These are phyloP conservation scores for Penaeus vannamei DNA, from an alignment of 1,140 invertebrate species.

Conservation along the genomic window DNA sequence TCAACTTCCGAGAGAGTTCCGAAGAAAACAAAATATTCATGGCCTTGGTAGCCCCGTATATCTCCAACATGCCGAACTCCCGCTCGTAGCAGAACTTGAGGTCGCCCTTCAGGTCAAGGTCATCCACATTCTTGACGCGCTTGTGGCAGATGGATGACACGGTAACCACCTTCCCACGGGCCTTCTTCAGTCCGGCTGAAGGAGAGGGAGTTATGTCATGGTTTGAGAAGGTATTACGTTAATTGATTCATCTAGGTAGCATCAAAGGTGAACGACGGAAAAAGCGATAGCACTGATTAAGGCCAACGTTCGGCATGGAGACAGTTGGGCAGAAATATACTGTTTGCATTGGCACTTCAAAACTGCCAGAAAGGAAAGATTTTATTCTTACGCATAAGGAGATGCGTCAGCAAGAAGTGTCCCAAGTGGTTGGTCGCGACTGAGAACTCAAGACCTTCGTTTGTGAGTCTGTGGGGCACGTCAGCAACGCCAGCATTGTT, in stretches of 20 bases:
- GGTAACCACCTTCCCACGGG: neutral
- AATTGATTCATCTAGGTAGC: too few species aligned
- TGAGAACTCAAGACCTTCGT: neutral
- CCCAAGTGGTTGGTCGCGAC: constrained; percentile 13
- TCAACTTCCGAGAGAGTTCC: constrained; percentile 9
- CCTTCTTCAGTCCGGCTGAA: neutral
- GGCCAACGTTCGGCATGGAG: too few species aligned
- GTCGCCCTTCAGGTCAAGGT: neutral
- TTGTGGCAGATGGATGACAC: neutral
- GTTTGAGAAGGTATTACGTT: too few species aligned
- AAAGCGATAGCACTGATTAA: too few species aligned
- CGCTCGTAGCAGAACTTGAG: constrained; percentile 9
- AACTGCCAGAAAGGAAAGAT: neutral
- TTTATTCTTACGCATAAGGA: neutral
- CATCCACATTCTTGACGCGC: neutral
- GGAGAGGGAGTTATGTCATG: too few species aligned
- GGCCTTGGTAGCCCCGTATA: constrained; percentile 25
- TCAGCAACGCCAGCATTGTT: constrained; percentile 29
- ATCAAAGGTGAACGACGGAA: too few species aligned
- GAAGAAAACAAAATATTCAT: constrained; percentile 7
- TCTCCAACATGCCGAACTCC: neutral
- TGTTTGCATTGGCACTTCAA: too few species aligned
- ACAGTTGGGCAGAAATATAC: too few species aligned
- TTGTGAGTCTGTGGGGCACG: neutral
- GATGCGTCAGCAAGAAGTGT: constrained; percentile 9